Conservation (phyloP, 1,140 invertebrate species). For the Cydia splendana region DNA sequence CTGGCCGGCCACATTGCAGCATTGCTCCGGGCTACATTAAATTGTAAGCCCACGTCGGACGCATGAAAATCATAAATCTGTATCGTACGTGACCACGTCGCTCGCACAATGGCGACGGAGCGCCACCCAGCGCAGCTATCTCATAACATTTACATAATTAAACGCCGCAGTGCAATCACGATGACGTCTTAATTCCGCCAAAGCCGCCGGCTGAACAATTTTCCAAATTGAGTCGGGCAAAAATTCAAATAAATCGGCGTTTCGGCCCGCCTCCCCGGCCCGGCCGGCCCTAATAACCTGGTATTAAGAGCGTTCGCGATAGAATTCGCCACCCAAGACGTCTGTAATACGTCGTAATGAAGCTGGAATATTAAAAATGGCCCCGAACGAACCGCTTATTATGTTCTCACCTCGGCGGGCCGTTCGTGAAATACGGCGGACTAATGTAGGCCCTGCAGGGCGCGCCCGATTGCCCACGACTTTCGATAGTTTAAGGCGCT, state of each 20-base stretch:
- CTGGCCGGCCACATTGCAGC: slow-evolving; percentile 12
- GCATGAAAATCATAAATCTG: slow-evolving; percentile 62
- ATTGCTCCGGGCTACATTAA: slow-evolving; percentile 23
- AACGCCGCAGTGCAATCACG: slow-evolving; percentile 74
- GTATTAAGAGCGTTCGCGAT: slow-evolving; percentile 76
- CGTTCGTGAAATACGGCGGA: slow-evolving; percentile 73
- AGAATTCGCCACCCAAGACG: slow-evolving; percentile 79
- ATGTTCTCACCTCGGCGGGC: slow-evolving; percentile 76
- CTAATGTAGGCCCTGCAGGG: slow-evolving; percentile 66
- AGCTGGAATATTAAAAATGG: slow-evolving; percentile 79
- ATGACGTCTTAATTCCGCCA: slow-evolving; percentile 79
- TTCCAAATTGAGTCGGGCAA: slow-evolving; percentile 78
- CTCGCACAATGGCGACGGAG: slow-evolving; percentile 54
- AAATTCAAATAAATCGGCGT: slow-evolving; percentile 78
- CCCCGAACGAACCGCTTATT: slow-evolving; percentile 75
- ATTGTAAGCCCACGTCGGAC: slow-evolving; percentile 36
- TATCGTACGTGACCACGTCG: slow-evolving; percentile 70
- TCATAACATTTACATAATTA: slow-evolving; percentile 79
- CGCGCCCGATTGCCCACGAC: slow-evolving; percentile 43
- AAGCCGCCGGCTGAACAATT: slow-evolving; percentile 74
- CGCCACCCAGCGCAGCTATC: slow-evolving; percentile 70
- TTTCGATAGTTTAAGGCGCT: slow-evolving; percentile 64
- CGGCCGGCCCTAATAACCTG: slow-evolving; percentile 66
- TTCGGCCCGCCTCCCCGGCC: slow-evolving; percentile 59
- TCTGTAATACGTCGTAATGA: slow-evolving; percentile 78